Evolutionary conservation across 37 sponge, comb jelly and placozoan species (phyloP), one percentile per base, ranked within the genome.

Genomic region (Dysidea cf. avara): DNA sequence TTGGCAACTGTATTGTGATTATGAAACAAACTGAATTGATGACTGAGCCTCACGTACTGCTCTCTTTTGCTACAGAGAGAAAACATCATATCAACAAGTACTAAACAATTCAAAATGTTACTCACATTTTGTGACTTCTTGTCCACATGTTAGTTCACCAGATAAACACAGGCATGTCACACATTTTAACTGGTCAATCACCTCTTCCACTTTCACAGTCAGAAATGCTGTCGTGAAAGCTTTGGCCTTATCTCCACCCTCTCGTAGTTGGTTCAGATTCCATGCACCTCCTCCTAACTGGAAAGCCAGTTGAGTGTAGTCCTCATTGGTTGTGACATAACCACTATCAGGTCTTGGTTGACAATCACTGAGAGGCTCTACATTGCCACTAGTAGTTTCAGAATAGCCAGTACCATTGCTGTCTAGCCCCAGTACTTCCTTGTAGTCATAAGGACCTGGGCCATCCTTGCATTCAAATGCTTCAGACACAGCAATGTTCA

Each of bases 191-290:
- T 81, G 70, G 0, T 61, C 20, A 17, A 76, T 39, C 9, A 84
- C 85, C 65, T 89, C 94, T 0, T 64, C 18, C 38, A 78, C 83
- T 47, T 83, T 81, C 26, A 68, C 90, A 20, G 64, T 36, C 0
- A 93, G 74, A 77, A 93, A 88, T 0, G 86, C 82, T 43, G 61
- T 73, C 14, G 86, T 89, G 61, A 93, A 93, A 16, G 90, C 78
- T 26, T 61, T 61, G 0, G 87, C 83, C 13, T 78, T 71, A 26
- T 17, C 26, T 7, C 80, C 79, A 22, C 90, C 82, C 53, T 59
- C 50, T 32, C 78, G 62, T n/a, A 94, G 69, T 36, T 47, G 55
- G 22, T 49, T 65, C 14, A 94, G 63, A 61, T 94, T 87, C 95
- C 95, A 94, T 16, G 79, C 87, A 21, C 72, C 87, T 11, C 95